Percentiles rank a stretch among this genome's conserved stretches.
phyloP scores from a whole-genome alignment of 2,113 vertebrate genomes.

The Pituophis catenifer region DNA sequence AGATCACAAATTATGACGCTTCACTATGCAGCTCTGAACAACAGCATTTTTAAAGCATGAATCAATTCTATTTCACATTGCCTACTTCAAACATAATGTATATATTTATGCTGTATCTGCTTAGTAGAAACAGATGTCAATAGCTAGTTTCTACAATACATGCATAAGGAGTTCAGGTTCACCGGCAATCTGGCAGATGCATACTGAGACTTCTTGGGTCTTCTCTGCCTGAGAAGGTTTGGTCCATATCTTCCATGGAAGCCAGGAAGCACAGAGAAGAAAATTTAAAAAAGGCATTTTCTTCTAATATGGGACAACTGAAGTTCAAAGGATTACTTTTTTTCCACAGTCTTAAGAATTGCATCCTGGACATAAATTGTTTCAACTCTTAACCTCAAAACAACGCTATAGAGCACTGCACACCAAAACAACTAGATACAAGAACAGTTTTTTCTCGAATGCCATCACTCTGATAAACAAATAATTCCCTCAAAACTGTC shows the following conservation, averaged over 20 bases:
- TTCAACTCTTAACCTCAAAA: too few species aligned
- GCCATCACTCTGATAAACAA: too few species aligned
- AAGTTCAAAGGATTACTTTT: background rate
- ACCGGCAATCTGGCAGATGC: background rate
- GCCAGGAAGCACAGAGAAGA: background rate
- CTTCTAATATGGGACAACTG: background rate
- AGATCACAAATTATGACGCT: conserved; percentile 24
- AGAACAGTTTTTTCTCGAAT: too few species aligned
- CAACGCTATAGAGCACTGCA: too few species aligned
- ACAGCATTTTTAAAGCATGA: conserved; percentile 27
- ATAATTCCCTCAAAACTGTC: too few species aligned
- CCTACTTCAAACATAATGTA: conserved; percentile 29
- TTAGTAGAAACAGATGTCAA: background rate
- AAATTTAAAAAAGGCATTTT: background rate
- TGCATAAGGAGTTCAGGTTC: background rate
- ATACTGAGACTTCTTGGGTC: background rate
- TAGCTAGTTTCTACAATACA: background rate
- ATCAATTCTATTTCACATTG: conserved; percentile 34
- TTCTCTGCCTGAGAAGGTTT: background rate
- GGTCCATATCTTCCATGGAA: background rate
- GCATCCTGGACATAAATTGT: too few species aligned
- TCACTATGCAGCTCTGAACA: conserved; percentile 13
- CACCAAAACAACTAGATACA: too few species aligned
- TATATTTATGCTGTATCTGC: background rate
- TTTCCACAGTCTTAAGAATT: background rate